A percentile compares a stretch with the other conserved stretches of the same genome.
Evolutionary conservation across 2,888 invertebrate genomes (phyloP).

Genomic region (Augiades crinisus): DNA sequence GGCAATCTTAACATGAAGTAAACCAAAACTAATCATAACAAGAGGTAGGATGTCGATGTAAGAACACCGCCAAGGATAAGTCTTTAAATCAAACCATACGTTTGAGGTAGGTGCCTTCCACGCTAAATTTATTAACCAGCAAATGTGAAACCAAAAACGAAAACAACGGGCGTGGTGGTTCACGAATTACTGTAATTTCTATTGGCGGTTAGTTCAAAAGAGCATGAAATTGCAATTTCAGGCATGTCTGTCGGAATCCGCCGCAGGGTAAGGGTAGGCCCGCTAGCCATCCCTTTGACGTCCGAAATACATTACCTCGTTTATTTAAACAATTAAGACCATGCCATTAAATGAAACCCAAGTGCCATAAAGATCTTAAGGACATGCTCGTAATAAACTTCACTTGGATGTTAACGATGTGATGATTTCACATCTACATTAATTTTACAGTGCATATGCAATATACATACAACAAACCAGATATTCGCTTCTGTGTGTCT

Average conservation of each 20-base stretch:
- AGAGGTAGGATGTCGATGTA: too few species aligned
- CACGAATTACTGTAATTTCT: background rate
- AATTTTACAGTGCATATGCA: background rate
- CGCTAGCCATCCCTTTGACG: conserved; percentile 4
- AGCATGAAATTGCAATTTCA: conserved; percentile 39
- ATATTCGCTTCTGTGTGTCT: too few species aligned
- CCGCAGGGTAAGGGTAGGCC: background rate
- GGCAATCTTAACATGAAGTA: too few species aligned
- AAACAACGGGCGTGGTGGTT: background rate
- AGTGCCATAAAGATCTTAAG: background rate
- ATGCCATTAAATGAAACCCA: background rate
- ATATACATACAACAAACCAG: too few species aligned
- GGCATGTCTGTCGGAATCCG: conserved; percentile 34
- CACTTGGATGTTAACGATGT: too few species aligned
- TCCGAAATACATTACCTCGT: conserved; percentile 2
- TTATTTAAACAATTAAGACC: conserved; percentile 1
- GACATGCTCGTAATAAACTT: too few species aligned
- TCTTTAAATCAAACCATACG: too few species aligned
- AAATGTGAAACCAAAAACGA: too few species aligned
- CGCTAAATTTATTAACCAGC: too few species aligned
- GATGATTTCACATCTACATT: background rate
- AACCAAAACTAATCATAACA: too few species aligned
- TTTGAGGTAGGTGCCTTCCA: too few species aligned
- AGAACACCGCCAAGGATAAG: too few species aligned
- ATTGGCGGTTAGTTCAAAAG: conserved; percentile 30